Conservation (phyloP, 37 sponge, comb jelly and placozoan genomes). For the Hormiphora californensis region DNA sequence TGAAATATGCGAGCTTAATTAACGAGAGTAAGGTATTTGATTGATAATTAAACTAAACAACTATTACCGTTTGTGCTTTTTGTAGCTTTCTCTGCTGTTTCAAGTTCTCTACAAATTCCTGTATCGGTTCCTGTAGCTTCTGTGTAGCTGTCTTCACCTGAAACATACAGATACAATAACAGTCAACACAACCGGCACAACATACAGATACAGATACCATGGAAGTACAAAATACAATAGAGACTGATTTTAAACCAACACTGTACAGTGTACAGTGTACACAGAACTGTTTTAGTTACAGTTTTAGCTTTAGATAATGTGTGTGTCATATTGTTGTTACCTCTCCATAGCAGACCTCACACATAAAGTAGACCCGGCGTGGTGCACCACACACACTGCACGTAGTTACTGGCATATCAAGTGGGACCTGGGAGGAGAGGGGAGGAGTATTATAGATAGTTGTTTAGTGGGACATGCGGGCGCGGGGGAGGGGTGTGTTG, state of each 20-base stretch:
- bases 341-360: slow-evolving; percentile 21
- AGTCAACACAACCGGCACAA: too few species aligned
- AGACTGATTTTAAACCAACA: not conserved
- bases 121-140: not conserved
- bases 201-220: too few species aligned
- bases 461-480: too few species aligned
- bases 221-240: too few species aligned
- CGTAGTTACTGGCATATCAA: slow-evolving; percentile 25
- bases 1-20: too few species aligned
- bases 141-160: slow-evolving; percentile 1
- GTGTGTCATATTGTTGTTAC: not conserved
- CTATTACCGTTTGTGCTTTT: not conserved
- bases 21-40: too few species aligned
- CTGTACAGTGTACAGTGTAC: too few species aligned
- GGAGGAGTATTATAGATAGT: too few species aligned
- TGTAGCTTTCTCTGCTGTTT: not conserved
- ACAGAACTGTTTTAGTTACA: too few species aligned
- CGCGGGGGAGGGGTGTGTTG: too few species aligned
- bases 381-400: slow-evolving; percentile 13
- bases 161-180: not conserved
- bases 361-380: slow-evolving; percentile 33
- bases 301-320: too few species aligned
- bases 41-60: too few species aligned
- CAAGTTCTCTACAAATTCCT: not conserved
- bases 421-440: slow-evolving; percentile 25